Evolutionary conservation across 2,797 vertebrate genomes (phyloP).

Genomic region (Phalloptychus januarius): DNA sequence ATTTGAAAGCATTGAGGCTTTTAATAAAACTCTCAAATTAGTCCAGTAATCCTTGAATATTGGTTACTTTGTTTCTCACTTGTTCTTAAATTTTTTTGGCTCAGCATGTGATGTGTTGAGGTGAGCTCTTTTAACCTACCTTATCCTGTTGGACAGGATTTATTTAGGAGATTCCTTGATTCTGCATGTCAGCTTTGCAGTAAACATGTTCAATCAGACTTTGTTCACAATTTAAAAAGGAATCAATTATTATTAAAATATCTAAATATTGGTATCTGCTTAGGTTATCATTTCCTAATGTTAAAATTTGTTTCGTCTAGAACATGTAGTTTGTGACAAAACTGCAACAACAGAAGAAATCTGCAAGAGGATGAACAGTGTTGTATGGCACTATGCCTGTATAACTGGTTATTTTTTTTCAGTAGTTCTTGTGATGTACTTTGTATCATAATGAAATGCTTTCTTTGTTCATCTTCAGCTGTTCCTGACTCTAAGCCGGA

Average conservation of each 20-base stretch:
- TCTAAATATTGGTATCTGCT: neutral
- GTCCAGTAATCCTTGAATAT: neutral
- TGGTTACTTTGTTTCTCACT: neutral
- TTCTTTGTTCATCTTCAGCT: constrained; percentile 28
- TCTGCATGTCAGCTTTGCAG: neutral
- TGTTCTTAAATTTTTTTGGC: neutral
- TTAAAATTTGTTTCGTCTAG: neutral
- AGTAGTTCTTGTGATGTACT: constrained; percentile 11
- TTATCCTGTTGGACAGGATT: neutral
- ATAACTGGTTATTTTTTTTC: neutral
- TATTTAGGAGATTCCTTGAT: neutral
- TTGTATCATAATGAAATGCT: neutral
- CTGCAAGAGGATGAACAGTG: neutral
- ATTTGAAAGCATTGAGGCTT: no score
- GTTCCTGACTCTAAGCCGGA: neutral
- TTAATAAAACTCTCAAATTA: neutral
- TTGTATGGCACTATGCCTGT: neutral
- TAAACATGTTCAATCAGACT: neutral
- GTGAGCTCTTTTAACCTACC: neutral
- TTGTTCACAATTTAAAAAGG: neutral
- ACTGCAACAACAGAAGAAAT: neutral
- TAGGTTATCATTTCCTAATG: neutral
- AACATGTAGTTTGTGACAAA: neutral
- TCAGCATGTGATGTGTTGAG: neutral
- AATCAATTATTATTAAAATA: neutral